Conservation (phyloP, 2,113 vertebrate species). For the Carollia perspicillata region DNA sequence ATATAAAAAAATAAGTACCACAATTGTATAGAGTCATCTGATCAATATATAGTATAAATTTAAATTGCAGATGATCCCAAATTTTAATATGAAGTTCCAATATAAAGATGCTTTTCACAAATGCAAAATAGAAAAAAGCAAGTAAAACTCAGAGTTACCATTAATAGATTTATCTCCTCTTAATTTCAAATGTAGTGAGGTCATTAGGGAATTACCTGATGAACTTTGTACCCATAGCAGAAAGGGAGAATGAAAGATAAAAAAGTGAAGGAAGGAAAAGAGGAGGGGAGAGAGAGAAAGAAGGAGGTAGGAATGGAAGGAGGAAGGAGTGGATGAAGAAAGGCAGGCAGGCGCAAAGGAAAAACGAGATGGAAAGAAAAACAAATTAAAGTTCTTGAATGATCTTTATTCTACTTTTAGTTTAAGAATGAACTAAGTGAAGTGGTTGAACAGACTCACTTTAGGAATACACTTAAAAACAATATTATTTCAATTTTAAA, state of each 20-base stretch:
- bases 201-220: background rate
- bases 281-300: background rate
- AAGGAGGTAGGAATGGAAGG: background rate
- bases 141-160: background rate
- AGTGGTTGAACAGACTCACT: background rate
- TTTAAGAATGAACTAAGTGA: background rate
- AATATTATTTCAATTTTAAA: background rate
- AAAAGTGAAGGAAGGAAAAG: background rate
- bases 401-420: background rate
- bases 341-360: background rate
- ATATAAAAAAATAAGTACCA: constrained; percentile 8
- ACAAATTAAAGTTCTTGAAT: background rate
- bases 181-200: background rate
- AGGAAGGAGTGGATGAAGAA: too few relatives aligned
- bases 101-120: background rate
- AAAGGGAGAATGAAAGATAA: background rate
- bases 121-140: background rate
- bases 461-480: background rate
- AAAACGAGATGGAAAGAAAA: background rate
- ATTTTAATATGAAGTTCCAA: background rate
- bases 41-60: constrained; percentile 3
- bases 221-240: background rate
- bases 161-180: background rate
- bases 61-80: background rate
- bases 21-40: background rate